A percentile compares a stretch with the other conserved stretches of the same genome.
Conservation (phyloP, 2,888 invertebrate species). For the Calameuta filiformis region DNA sequence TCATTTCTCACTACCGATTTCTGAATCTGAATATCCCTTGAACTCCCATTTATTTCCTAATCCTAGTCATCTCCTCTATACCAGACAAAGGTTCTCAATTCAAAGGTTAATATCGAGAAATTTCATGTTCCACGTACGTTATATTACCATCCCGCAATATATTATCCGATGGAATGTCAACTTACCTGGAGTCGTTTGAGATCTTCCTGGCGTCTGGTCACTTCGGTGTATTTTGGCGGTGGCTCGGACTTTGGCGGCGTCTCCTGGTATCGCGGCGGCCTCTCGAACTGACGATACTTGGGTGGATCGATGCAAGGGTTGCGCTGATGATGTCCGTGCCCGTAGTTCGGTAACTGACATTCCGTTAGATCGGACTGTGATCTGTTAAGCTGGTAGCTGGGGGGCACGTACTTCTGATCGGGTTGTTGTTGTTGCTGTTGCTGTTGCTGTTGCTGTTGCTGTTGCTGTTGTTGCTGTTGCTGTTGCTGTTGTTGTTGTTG, state of each 20-base stretch:
- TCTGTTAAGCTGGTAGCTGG: conserved; percentile 30
- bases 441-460: conserved; percentile 14
- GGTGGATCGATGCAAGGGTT: conserved; percentile 52
- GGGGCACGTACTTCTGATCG: not conserved
- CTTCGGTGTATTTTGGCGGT: conserved; percentile 57
- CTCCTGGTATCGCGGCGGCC: conserved; percentile 59
- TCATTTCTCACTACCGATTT: no score
- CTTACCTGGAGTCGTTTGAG: conserved; percentile 50
- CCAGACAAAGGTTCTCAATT: no score
- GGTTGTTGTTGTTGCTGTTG: conserved; percentile 28
- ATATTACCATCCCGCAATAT: no score
- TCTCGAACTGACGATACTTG: conserved; percentile 56
- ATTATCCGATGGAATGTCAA: not conserved
- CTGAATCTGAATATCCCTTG: no score
- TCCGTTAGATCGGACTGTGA: conserved; percentile 43
- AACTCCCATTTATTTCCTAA: no score
- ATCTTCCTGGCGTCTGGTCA: conserved; percentile 52
- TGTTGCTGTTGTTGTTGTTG: not conserved
- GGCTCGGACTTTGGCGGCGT: conserved; percentile 52
- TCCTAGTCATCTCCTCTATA: no score
- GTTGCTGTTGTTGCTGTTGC: conserved; percentile 28
- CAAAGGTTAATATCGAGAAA: no score
- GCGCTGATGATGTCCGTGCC: conserved; percentile 35
- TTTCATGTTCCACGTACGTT: no score
- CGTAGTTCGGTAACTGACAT: conserved; percentile 43